Evolutionary conservation across 2,888 invertebrate genomes (phyloP).

Genomic region (Metallyticus violacea): DNA sequence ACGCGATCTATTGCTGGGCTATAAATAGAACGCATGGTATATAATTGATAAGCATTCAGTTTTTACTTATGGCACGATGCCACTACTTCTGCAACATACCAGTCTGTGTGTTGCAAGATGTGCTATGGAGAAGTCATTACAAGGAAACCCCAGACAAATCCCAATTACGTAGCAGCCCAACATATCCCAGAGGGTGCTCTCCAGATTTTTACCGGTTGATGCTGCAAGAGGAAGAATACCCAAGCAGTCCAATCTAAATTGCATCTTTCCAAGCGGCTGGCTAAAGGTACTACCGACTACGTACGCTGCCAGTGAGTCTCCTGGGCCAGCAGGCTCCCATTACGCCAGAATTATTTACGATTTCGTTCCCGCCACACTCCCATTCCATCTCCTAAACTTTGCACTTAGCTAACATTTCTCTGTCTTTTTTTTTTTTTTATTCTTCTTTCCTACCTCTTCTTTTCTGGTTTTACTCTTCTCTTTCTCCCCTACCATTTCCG

Average conservation of each 20-base stretch:
- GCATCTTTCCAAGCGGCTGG: neutral
- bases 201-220: neutral
- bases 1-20: too few species aligned
- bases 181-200: neutral
- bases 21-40: too few species aligned
- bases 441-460: too few species aligned
- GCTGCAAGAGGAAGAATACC: too few species aligned
- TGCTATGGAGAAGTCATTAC: neutral
- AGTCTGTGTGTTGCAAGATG: too few species aligned
- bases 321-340: neutral
- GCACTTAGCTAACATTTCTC: constrained; percentile 16
- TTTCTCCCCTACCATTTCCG: neutral
- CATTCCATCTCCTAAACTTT: constrained; percentile 14
- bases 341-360: constrained; percentile 11
- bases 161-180: neutral
- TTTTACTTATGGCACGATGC: too few species aligned
- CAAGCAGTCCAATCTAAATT: constrained; percentile 1
- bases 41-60: too few species aligned
- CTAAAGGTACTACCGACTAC: neutral
- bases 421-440: neutral
- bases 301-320: neutral
- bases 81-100: too few species aligned
- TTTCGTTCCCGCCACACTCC: constrained; percentile 6
- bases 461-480: neutral
- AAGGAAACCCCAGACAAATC: too few species aligned